Evolutionary conservation across 1,140 invertebrate species (phyloP).

Genomic region (Paramacrobiotus metropolitanus): DNA sequence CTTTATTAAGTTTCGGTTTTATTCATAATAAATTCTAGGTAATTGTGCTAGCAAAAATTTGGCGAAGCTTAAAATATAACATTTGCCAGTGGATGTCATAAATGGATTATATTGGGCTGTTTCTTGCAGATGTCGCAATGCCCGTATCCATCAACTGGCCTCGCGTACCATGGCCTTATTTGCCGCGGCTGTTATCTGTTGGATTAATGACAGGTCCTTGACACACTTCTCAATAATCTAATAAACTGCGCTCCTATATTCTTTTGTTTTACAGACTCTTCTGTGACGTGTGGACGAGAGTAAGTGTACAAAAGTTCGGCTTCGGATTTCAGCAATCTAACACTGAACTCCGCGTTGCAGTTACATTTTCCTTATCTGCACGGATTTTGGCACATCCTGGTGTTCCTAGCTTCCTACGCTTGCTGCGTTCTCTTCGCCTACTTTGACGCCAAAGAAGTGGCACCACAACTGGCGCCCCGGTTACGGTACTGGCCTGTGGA

Average conservation of each 20-base stretch:
- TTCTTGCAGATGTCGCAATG: constrained; percentile 26
- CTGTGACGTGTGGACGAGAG: constrained; percentile 44
- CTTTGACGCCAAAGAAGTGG: constrained; percentile 42
- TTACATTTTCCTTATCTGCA: constrained; percentile 44
- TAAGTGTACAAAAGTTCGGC: constrained; percentile 22
- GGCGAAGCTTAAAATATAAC: too few relatives aligned
- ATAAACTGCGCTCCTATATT: background rate
- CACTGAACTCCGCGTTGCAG: background rate
- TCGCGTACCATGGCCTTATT: constrained; percentile 37
- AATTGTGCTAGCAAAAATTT: too few relatives aligned
- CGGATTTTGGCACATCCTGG: constrained; percentile 51
- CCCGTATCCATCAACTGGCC: constrained; percentile 37
- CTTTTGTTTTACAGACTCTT: constrained; percentile 25
- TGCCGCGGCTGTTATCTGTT: constrained; percentile 41
- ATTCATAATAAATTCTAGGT: too few relatives aligned
- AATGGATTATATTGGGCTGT: background rate
- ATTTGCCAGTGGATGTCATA: background rate
- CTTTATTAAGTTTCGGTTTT: too few relatives aligned
- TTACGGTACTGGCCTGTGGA: constrained; percentile 47
- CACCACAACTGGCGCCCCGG: constrained; percentile 38
- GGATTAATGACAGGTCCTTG: constrained; percentile 39
- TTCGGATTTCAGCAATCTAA: background rate
- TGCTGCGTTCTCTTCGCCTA: constrained; percentile 48
- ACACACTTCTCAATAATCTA: background rate
- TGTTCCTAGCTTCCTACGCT: constrained; percentile 48